Evolutionary conservation across 2,113 vertebrate genomes (phyloP).

Genomic region (Hylia prasina): DNA sequence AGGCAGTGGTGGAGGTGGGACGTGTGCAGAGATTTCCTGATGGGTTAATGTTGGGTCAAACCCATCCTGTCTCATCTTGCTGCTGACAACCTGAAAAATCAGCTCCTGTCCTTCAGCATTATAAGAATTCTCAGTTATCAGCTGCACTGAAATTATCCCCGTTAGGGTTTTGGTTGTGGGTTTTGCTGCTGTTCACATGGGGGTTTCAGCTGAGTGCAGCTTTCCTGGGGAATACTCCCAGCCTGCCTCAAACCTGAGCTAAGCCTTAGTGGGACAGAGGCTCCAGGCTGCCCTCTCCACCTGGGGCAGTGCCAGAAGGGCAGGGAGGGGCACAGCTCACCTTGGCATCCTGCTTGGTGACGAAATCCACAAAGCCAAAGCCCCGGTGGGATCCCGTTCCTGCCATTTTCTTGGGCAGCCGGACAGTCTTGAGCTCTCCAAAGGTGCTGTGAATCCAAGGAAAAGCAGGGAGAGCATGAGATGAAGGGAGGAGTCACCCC

Average conservation of each 20-base stretch:
- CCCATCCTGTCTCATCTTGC: neutral
- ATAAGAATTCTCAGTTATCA: neutral
- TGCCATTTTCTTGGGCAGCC: slow-evolving; percentile 89
- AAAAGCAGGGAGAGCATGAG: neutral
- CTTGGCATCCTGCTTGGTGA: slow-evolving; percentile 97
- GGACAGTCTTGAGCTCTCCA: slow-evolving; percentile 92
- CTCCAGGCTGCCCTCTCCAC: neutral
- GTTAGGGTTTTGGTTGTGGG: fast-evolving
- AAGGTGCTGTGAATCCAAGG: slow-evolving; percentile 80
- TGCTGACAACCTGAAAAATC: neutral
- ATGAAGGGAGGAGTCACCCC: neutral
- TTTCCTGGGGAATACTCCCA: neutral
- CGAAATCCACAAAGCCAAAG: slow-evolving; percentile 94
- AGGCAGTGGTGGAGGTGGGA: neutral
- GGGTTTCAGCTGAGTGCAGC: neutral
- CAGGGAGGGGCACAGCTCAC: slow-evolving; percentile 60
- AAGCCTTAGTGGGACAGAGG: neutral
- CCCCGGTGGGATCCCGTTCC: slow-evolving; percentile 87
- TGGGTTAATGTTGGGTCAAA: neutral
- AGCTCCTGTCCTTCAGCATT: neutral
- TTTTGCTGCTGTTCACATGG: fast-evolving
- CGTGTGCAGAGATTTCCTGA: neutral
- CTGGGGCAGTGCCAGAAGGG: neutral
- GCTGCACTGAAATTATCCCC: fast-evolving
- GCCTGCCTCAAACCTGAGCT: neutral